Evolutionary conservation across 2,113 vertebrate genomes (phyloP).

Genomic region (Anhinga rufa): DNA sequence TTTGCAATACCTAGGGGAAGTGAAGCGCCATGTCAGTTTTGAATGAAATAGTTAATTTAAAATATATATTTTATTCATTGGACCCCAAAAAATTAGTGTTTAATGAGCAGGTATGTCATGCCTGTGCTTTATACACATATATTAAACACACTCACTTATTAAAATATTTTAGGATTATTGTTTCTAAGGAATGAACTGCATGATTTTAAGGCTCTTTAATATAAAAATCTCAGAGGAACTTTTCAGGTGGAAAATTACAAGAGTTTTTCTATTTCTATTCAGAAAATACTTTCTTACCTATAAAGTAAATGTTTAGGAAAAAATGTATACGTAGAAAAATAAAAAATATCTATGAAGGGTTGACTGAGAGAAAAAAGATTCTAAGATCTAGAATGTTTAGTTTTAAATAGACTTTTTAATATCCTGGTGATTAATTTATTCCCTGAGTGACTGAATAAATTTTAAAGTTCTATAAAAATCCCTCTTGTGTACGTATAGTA

Average conservation of each 20-base stretch:
- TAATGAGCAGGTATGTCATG: neutral
- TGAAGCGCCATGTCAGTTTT: neutral
- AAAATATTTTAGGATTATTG: neutral
- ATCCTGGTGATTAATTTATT: neutral
- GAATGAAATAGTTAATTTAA: neutral
- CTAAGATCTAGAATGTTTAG: conserved; percentile 13
- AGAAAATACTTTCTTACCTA: neutral
- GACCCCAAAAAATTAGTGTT: neutral
- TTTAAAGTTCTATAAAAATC: conserved; percentile 34
- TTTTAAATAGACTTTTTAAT: neutral
- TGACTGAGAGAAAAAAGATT: neutral
- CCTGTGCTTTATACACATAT: neutral
- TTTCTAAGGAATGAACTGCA: neutral
- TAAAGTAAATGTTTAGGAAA: neutral
- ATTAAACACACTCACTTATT: neutral
- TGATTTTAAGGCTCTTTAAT: neutral
- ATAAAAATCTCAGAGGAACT: neutral
- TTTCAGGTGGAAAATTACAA: neutral
- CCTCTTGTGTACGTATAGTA: neutral
- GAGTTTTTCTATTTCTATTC: neutral
- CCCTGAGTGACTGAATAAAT: neutral
- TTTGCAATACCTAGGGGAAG: neutral
- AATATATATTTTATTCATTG: neutral
- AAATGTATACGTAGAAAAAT: neutral
- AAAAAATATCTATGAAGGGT: neutral